Percentiles rank a stretch among this genome's conserved stretches.
Conservation (phyloP, 2,797 vertebrate genomes). For the Lemur catta region DNA sequence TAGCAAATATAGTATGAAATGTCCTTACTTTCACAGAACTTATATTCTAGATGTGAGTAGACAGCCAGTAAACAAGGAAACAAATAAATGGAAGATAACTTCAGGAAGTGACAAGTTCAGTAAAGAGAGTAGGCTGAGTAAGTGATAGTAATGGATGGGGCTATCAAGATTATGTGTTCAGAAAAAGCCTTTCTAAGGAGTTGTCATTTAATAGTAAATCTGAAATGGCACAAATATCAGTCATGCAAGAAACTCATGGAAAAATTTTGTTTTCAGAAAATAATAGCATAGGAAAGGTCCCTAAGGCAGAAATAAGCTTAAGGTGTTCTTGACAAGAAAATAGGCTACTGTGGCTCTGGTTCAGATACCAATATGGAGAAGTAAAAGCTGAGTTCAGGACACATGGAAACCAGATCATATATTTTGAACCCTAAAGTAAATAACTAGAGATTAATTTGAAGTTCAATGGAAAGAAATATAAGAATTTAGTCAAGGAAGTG, state of each 20-base stretch:
- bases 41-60: background rate
- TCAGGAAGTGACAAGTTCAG: background rate
- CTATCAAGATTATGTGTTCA: background rate
- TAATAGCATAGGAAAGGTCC: background rate
- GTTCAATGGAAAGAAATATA: background rate
- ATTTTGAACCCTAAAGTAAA: background rate
- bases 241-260: background rate
- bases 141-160: background rate
- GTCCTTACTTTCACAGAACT: background rate
- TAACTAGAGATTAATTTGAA: background rate
- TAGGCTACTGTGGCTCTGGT: too few relatives aligned
- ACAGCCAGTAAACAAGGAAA: background rate
- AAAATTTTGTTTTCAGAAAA: background rate
- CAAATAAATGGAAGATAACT: background rate
- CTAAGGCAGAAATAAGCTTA: background rate
- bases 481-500: background rate
- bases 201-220: background rate
- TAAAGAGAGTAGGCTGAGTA: background rate
- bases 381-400: background rate
- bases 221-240: background rate
- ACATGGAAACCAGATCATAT: background rate
- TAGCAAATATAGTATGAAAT: background rate
- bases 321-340: background rate
- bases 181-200: background rate
- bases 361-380: background rate